phyloP scores from a whole-genome alignment of 1,140 invertebrate genomes.

The Bathynomus jamesi region DNA sequence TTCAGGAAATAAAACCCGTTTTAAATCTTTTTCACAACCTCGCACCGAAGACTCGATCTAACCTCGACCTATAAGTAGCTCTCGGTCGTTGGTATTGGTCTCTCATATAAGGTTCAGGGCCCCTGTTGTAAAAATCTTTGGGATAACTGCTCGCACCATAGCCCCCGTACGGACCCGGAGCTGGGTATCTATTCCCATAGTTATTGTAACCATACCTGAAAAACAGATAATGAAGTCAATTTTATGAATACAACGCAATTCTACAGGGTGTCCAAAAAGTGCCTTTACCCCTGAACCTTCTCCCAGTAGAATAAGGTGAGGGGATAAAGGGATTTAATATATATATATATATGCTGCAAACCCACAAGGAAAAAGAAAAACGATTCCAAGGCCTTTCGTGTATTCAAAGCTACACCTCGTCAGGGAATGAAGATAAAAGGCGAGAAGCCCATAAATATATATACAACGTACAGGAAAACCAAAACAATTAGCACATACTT shows the following conservation, averaged over 20 bases:
- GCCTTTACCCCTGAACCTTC: too few species aligned
- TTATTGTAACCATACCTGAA: background rate
- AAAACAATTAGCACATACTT: too few species aligned
- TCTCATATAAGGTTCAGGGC: slow-evolving; percentile 40
- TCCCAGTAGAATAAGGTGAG: background rate
- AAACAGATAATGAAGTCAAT: slow-evolving; percentile 12
- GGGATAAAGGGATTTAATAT: background rate
- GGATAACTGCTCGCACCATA: slow-evolving; percentile 47
- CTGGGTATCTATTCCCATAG: slow-evolving; percentile 7
- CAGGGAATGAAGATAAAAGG: too few species aligned
- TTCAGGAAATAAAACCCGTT: too few species aligned
- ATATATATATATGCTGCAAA: too few species aligned
- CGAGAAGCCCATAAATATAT: too few species aligned
- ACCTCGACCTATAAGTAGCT: slow-evolving; percentile 13
- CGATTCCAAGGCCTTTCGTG: too few species aligned
- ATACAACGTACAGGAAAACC: too few species aligned
- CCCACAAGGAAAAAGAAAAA: too few species aligned
- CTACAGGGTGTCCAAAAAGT: too few species aligned
- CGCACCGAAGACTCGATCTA: slow-evolving; percentile 43
- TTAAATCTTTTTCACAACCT: slow-evolving; percentile 16
- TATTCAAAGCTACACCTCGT: too few species aligned
- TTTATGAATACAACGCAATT: background rate
- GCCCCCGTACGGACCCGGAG: background rate
- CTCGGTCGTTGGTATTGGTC: slow-evolving; percentile 44
- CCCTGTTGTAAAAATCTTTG: slow-evolving; percentile 35